Evolutionary conservation across 2,113 vertebrate genomes (phyloP).

Genomic region (Hydropotes inermis): DNA sequence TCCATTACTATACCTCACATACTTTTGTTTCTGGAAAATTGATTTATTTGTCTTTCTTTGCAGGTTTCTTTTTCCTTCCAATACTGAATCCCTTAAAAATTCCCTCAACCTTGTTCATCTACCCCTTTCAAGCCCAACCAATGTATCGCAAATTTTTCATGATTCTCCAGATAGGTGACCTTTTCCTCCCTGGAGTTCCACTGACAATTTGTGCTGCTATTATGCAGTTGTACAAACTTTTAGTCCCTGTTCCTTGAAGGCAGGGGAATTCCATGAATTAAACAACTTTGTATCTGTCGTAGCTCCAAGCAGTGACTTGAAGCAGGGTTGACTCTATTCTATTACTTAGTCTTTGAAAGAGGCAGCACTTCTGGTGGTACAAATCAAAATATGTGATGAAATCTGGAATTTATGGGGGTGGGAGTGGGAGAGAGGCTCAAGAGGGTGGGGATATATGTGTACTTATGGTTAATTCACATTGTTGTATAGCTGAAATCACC

Average conservation of each 20-base stretch:
- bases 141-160: not conserved
- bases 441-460: not conserved
- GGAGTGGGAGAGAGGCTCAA: not conserved
- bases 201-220: not conserved
- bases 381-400: slow-evolving; percentile 24
- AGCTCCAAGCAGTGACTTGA: not conserved
- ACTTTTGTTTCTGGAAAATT: not conserved
- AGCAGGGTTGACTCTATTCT: not conserved
- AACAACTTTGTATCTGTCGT: not conserved
- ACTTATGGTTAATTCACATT: not conserved
- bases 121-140: not conserved
- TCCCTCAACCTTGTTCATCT: not conserved
- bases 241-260: not conserved
- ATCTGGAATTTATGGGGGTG: not conserved
- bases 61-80: not conserved
- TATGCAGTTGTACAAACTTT: not conserved
- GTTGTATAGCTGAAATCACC: not conserved
- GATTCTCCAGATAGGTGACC: not conserved
- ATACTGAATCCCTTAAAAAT: not conserved
- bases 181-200: not conserved
- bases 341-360: not conserved
- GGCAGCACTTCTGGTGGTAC: not conserved
- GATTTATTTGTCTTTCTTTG: not conserved
- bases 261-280: not conserved
- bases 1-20: rapidly evolving